These are phyloP conservation scores for Fragum whitleyi DNA, from an alignment of 2,888 invertebrate genomes.

Conservation along the genomic window DNA sequence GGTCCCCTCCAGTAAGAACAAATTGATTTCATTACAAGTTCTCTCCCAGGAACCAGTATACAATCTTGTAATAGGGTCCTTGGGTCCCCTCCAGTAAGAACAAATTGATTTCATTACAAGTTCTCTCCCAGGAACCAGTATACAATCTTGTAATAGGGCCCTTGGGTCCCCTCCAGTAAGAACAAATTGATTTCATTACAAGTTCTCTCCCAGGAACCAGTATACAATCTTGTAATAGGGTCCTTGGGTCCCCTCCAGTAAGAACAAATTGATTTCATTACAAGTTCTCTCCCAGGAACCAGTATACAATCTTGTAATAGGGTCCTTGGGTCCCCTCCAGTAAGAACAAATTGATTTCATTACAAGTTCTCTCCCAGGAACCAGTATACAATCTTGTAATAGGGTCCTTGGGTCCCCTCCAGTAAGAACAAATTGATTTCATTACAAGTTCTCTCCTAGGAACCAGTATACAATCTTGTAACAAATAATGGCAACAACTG, in stretches of 20 bases:
- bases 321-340: conserved; percentile 6
- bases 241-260: conserved; percentile 7
- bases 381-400: not conserved
- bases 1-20: conserved; percentile 7
- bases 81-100: conserved; percentile 6
- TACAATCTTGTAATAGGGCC: conserved; percentile 20
- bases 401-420: conserved; percentile 10
- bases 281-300: not conserved
- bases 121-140: not conserved
- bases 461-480: not conserved
- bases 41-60: not conserved
- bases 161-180: conserved; percentile 4
- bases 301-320: conserved; percentile 7
- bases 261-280: conserved; percentile 20
- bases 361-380: not conserved
- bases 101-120: conserved; percentile 21
- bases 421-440: conserved; percentile 18
- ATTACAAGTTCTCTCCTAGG: not conserved
- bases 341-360: conserved; percentile 20
- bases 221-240: conserved; percentile 8
- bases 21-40: conserved; percentile 14
- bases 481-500: no score
- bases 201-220: not conserved
- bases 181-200: conserved; percentile 23
- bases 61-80: conserved; percentile 20